These are phyloP conservation scores for Agrochola lota DNA, from an alignment of 2,888 invertebrate species.

Conservation along the genomic window DNA sequence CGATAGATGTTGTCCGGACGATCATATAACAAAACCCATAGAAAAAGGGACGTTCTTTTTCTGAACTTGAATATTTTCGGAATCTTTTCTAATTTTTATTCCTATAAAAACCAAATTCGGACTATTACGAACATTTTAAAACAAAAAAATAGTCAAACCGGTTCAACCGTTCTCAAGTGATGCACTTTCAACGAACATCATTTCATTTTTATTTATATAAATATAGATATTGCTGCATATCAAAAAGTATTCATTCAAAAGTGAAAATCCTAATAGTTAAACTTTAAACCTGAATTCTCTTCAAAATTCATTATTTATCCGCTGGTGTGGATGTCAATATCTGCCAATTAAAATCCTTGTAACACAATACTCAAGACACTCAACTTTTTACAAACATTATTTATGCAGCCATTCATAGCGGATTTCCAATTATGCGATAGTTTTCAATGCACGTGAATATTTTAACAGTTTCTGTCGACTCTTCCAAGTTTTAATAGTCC, in stretches of 20 bases:
- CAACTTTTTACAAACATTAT: neutral
- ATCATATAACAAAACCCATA: neutral
- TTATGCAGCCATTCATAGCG: constrained; percentile 8
- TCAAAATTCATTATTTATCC: neutral
- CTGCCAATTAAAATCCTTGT: constrained; percentile 8
- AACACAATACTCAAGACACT: constrained; percentile 1
- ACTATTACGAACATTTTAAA: neutral
- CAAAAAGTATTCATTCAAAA: neutral
- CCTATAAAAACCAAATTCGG: neutral
- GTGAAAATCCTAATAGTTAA: neutral
- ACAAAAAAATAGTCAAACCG: neutral
- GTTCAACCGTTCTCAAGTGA: neutral
- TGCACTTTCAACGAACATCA: neutral
- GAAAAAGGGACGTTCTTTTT: neutral
- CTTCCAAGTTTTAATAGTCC: constrained; percentile 29
- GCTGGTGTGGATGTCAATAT: neutral
- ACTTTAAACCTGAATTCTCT: neutral
- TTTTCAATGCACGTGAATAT: constrained; percentile 30
- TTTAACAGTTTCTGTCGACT: constrained; percentile 25
- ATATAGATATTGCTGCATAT: neutral
- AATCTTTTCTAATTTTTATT: neutral
- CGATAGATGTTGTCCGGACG: neutral
- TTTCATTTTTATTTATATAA: neutral
- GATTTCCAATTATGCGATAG: neutral
- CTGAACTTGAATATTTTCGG: neutral